phyloP scores from a whole-genome alignment of 35 echinoderm and acorn worm species.

The Stichopus chloronotus region DNA sequence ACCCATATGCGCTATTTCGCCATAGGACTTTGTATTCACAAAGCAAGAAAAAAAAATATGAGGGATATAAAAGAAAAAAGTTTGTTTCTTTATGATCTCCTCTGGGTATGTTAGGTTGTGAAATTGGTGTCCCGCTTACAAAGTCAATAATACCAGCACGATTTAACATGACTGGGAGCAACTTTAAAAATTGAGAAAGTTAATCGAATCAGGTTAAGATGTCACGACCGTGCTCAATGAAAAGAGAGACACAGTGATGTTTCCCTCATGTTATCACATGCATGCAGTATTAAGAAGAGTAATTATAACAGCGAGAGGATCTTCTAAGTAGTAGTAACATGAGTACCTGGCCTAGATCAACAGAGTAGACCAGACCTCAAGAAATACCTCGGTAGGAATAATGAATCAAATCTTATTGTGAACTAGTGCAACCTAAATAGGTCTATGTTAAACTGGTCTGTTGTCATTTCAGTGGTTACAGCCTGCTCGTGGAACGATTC shows the following conservation, averaged over 20 bases:
- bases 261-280: neutral
- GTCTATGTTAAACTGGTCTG: too few relatives aligned
- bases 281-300: too few relatives aligned
- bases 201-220: constrained; percentile 16
- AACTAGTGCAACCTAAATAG: neutral
- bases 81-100: neutral
- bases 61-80: too few relatives aligned
- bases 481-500: too few relatives aligned
- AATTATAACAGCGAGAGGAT: neutral
- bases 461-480: too few relatives aligned
- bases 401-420: neutral
- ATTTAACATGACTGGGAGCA: neutral
- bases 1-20: too few relatives aligned
- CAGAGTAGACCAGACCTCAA: neutral
- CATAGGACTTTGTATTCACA: too few relatives aligned
- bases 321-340: neutral
- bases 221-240: neutral
- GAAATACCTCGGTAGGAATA: neutral
- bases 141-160: constrained; percentile 13
- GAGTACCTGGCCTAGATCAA: neutral
- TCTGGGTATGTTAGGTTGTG: constrained; percentile 4
- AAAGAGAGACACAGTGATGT: neutral
- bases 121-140: constrained; percentile 19
- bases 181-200: neutral
- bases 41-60: too few relatives aligned